Percentiles rank a stretch among this genome's conserved stretches.
These are phyloP conservation scores for Nephrotoma flavescens DNA, from an alignment of 2,888 invertebrate species.

Conservation along the genomic window DNA sequence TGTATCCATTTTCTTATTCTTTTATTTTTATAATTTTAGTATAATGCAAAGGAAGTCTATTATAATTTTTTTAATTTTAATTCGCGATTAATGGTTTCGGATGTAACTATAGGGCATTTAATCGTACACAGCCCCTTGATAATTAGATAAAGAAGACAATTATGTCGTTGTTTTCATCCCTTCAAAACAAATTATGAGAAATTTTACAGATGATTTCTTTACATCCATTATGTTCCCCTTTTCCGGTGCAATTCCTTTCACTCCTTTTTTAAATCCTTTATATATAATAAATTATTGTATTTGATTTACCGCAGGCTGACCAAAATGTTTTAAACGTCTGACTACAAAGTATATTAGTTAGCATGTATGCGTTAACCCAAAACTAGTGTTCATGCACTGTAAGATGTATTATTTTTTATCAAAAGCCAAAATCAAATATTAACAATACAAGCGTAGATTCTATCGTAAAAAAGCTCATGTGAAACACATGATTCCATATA, in stretches of 20 bases:
- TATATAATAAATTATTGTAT: not conserved
- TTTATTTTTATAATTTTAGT: not conserved
- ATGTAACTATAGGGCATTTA: too few relatives aligned
- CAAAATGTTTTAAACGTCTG: not conserved
- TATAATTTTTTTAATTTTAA: not conserved
- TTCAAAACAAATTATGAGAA: not conserved
- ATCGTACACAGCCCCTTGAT: too few relatives aligned
- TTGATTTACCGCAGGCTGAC: not conserved
- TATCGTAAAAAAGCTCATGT: not conserved
- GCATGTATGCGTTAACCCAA: not conserved
- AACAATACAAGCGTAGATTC: not conserved
- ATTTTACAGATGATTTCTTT: not conserved
- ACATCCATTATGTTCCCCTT: not conserved
- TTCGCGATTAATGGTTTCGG: not conserved
- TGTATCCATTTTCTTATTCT: not conserved
- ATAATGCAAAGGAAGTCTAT: not conserved
- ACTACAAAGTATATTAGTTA: not conserved
- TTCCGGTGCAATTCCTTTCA: not conserved
- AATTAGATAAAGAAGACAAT: too few relatives aligned
- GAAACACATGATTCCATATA: not conserved
- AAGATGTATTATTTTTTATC: not conserved
- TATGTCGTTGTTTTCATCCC: too few relatives aligned
- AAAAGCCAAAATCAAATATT: not conserved
- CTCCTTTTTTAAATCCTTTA: not conserved
- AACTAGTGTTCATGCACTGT: not conserved